These are phyloP conservation scores for Epinotia bilunana DNA, from an alignment of 2,888 invertebrate species.

Conservation along the genomic window DNA sequence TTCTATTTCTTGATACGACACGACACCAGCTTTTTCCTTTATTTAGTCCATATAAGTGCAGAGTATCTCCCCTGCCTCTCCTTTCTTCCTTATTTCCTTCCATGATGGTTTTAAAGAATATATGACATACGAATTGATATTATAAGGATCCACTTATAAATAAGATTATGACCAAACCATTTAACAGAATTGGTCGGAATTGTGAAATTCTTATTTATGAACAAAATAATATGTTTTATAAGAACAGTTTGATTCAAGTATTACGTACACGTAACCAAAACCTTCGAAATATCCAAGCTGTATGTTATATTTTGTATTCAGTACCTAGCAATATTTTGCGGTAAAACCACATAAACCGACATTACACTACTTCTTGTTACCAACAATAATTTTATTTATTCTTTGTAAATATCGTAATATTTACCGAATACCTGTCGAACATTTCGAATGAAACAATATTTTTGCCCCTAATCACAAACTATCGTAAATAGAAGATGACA, in stretches of 20 bases:
- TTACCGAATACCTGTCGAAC: conserved; percentile 8
- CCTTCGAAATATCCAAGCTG: not conserved
- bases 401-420: not conserved
- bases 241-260: not conserved
- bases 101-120: too few relatives aligned
- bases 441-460: conserved; percentile 13
- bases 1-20: too few relatives aligned
- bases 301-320: not conserved
- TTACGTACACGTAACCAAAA: not conserved
- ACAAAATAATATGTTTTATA: not conserved
- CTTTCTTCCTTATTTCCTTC: too few relatives aligned
- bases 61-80: too few relatives aligned
- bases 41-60: too few relatives aligned
- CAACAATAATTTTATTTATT: not conserved
- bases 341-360: not conserved
- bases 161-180: not conserved
- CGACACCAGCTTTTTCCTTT: too few relatives aligned
- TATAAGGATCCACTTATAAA: too few relatives aligned
- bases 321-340: not conserved
- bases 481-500: conserved; percentile 33
- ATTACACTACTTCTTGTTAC: not conserved
- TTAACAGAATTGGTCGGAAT: not conserved
- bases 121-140: too few relatives aligned
- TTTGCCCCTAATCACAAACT: conserved; percentile 27
- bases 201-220: not conserved